Evolutionary conservation across 2,797 vertebrate genomes (phyloP).

Genomic region (Coregonus ussuriensis): DNA sequence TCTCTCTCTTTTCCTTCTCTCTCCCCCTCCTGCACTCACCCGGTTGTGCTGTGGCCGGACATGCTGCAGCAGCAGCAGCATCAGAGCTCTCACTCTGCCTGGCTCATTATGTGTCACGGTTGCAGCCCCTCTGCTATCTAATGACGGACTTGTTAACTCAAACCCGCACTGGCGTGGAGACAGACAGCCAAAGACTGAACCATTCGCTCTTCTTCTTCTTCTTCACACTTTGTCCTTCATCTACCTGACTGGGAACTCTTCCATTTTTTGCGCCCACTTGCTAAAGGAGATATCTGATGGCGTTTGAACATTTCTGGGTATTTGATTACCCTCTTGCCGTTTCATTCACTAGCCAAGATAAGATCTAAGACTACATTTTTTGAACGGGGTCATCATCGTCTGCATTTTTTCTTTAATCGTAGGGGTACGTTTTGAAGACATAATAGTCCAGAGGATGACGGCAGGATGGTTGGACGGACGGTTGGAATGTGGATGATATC

Average conservation of each 20-base stretch:
- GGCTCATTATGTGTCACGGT: slow-evolving; percentile 77
- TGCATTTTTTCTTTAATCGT: neutral
- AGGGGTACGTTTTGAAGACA: neutral
- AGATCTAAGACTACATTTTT: too few relatives aligned
- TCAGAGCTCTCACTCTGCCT: slow-evolving; percentile 69
- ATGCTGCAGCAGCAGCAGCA: slow-evolving; percentile 73
- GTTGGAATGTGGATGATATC: slow-evolving; percentile 40
- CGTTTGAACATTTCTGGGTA: neutral
- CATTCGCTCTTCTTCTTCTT: slow-evolving; percentile 4
- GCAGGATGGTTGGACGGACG: slow-evolving; percentile 12
- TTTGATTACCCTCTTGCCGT: neutral
- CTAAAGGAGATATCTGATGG: neutral
- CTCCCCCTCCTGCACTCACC: slow-evolving; percentile 59
- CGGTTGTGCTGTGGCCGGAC: slow-evolving; percentile 69
- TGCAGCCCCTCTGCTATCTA: slow-evolving; percentile 71
- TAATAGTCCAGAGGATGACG: neutral
- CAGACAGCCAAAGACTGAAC: slow-evolving; percentile 7
- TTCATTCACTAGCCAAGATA: too few relatives aligned
- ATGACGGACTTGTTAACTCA: slow-evolving; percentile 73
- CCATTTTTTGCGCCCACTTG: neutral
- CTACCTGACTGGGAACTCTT: slow-evolving; percentile 28
- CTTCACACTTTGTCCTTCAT: slow-evolving; percentile 54
- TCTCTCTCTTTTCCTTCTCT: slow-evolving; percentile 23
- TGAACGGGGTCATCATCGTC: neutral
- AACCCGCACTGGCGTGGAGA: slow-evolving; percentile 61